Base-by-base conservation (phyloP, 2,113 vertebrate genomes). In the Panurus biarmicus region DNA sequence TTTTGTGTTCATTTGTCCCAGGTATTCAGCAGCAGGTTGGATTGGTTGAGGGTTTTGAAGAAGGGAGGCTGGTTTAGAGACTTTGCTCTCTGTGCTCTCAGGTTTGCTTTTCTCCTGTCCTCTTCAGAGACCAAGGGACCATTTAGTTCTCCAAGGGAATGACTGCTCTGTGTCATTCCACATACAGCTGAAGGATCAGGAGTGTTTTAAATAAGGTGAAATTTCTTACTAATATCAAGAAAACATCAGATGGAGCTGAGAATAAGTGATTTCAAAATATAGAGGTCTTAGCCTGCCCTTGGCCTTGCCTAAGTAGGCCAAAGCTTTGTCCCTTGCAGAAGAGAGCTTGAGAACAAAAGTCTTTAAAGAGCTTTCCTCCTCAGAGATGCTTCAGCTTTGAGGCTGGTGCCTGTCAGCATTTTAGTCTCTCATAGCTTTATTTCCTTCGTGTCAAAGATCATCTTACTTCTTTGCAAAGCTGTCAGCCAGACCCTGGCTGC, bases 381-480 rank as follows among this genome's bases (percentile, higher is more conserved):
- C 78, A 65, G 71, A 75, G 69, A 58, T 7, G 5, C 48, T 56
- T 93, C 0, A 0, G n/a, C 83, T 94, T 88, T 80, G 80, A 96
- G 87, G 48, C 73, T 75, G 67, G 29, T 73, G 88, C 80, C 89
- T 95, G 90, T 94, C 93, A 94, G 85, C 62, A n/a, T 92, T 94
- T 91, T 81, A 83, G 57, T 85, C 69, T 90, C 78, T 72, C 72
- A 45, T 62, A 91, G 89, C 86, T 96, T 77, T 89, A 89, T 96
- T 96, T 97, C 61, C 57, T 96, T 61, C 5, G 9, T 93, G 91
- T 93, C 93, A 95, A 76, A 96, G 80, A 96, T 96, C 91, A 81
- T 78, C 93, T 84, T 93, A 58, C 80, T 95, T 96, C 69, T 89
- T 95, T 92, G 62, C 78, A 66, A 65, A 92, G 88, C 95, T 96